phyloP scores from a whole-genome alignment of 1,140 invertebrate species.

The Philotrypesis tridentata region DNA sequence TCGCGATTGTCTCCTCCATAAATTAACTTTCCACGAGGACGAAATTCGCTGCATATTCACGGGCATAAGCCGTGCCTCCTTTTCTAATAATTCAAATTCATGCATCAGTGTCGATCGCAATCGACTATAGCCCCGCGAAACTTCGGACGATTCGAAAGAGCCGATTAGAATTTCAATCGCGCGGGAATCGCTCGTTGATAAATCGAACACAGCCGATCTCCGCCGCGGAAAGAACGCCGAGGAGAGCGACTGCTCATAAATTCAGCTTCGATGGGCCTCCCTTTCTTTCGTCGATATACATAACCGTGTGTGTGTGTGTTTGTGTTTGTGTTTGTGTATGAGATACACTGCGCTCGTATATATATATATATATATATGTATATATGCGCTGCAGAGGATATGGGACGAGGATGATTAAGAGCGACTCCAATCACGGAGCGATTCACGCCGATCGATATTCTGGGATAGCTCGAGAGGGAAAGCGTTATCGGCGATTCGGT shows the following conservation, averaged over 20 bases:
- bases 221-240: neutral
- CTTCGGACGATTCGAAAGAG: neutral
- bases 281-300: neutral
- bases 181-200: conserved; percentile 45
- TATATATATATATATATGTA: neutral
- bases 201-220: conserved; percentile 30
- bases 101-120: conserved; percentile 31
- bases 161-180: conserved; percentile 38
- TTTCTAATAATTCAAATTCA: conserved; percentile 20
- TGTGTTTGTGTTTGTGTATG: too few species aligned
- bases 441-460: conserved; percentile 19
- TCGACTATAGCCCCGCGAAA: neutral
- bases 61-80: neutral
- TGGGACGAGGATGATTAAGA: conserved; percentile 21
- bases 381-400: neutral
- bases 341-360: too few species aligned
- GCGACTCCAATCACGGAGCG: neutral
- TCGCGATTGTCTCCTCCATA: conserved; percentile 7
- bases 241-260: neutral
- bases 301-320: too few species aligned
- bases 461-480: neutral
- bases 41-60: conserved; percentile 14
- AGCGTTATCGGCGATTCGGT: conserved; percentile 4
- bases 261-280: neutral
- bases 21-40: conserved; percentile 14